Evolutionary conservation across 2,113 vertebrate species (phyloP).

Genomic region (Cervus canadensis): DNA sequence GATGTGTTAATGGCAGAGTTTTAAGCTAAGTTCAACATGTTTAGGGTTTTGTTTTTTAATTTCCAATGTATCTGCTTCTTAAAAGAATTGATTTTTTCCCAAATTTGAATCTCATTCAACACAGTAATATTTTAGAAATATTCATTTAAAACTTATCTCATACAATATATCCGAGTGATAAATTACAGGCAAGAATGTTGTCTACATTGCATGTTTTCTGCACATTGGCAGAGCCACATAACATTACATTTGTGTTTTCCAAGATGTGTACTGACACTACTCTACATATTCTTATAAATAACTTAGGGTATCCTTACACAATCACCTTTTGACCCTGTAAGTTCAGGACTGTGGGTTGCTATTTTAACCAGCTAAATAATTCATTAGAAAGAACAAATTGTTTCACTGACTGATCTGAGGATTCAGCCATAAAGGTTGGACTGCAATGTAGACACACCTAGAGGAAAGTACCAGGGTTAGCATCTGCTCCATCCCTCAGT

Average conservation of each 20-base stretch:
- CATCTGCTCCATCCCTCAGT: not conserved
- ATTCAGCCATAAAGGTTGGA: not conserved
- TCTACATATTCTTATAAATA: not conserved
- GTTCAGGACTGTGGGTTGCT: not conserved
- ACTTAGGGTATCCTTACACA: not conserved
- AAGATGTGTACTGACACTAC: not conserved
- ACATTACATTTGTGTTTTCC: not conserved
- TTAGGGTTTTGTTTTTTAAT: slow-evolving; percentile 60
- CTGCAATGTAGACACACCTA: not conserved
- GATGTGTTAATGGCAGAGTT: slow-evolving; percentile 57
- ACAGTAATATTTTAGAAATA: not conserved
- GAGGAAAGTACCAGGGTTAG: not conserved
- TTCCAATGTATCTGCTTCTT: not conserved
- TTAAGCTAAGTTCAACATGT: slow-evolving; percentile 61
- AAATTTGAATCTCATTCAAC: slow-evolving; percentile 41
- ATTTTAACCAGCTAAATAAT: slow-evolving; percentile 9
- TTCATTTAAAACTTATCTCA: not conserved
- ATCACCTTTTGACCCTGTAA: not conserved
- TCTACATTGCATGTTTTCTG: not conserved
- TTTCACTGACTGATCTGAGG: not conserved
- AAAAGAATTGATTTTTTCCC: not conserved
- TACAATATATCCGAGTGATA: not conserved
- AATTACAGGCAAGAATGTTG: not conserved
- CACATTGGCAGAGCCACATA: not conserved
- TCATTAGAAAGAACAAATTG: slow-evolving; percentile 2